Evolutionary conservation across 2,113 vertebrate genomes (phyloP), one percentile per base, ranked within the genome.

Genomic region (Athene cunicularia): DNA sequence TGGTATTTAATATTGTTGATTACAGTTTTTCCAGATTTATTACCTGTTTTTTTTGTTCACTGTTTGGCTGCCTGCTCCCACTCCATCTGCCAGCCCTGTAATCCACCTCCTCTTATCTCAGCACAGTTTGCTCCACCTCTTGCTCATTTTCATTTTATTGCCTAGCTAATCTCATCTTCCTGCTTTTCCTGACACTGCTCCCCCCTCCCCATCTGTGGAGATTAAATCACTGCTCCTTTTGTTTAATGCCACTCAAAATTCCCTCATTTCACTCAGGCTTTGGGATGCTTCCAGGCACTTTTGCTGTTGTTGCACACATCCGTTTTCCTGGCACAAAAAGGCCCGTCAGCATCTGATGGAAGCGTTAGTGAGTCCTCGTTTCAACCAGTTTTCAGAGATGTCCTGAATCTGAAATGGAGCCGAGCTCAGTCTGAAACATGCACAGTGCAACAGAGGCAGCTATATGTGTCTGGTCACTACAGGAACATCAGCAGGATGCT

Each of bases 111-210:
- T 94, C 95, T 96, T 97, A 97, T 95, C 97, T 94, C 80, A 12
- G 89, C 86, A 28, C 82, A 75, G 82, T 81, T 91, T 7, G 10
- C 93, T 91, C 89, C 94, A 96, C 94, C 97, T 95, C 95, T 93
- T 94, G 95, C 91, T 95, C 91, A 59, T 96, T 97, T 95, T 93
- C 53, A 59, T 96, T 96, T 97, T 96, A 97, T 94, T 95, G 94
- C 93, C 74, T 77, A 37, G 89, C 95, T 97, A 97, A 97, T 97
- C 96, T 97, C 97, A 76, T 91, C 80, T 77, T 97, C 93, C 89
- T 88, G 97, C 95, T 96, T 94, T 91, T 90, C 96, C 95, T 96
- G 91, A 89, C 84, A 12, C 84, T 32, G 62, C 77, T 93, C 39
- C 70, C 91, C 92, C 63, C 77, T 95, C 94, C 93, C 93, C 89